These are phyloP conservation scores for Eulacestoma nigropectus DNA, from an alignment of 2,113 vertebrate species.

Conservation along the genomic window DNA sequence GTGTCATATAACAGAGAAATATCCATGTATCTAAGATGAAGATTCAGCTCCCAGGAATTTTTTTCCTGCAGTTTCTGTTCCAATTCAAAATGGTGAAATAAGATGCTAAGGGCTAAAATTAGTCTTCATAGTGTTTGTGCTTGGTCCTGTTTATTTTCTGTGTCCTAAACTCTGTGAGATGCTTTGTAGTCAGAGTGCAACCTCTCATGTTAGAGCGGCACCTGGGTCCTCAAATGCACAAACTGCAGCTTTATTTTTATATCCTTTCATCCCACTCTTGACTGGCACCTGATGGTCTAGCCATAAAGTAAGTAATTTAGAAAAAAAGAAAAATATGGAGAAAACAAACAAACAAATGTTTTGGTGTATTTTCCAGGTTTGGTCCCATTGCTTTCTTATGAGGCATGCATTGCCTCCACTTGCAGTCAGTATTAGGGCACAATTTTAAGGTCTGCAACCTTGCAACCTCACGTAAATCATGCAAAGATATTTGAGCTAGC, in stretches of 20 bases:
- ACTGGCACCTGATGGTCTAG: not conserved
- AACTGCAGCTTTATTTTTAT: not conserved
- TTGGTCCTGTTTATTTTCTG: not conserved
- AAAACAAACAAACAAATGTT: not conserved
- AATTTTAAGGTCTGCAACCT: not conserved
- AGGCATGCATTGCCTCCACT: not conserved
- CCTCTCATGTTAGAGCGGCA: not conserved
- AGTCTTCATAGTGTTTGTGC: not conserved
- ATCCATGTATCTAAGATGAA: not conserved
- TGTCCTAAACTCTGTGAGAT: not conserved
- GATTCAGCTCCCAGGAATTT: not conserved
- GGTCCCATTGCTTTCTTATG: not conserved
- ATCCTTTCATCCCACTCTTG: not conserved
- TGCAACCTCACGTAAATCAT: not conserved
- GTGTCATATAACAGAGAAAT: conserved; percentile 2
- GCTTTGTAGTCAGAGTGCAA: not conserved
- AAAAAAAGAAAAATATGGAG: not conserved
- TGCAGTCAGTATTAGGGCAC: not conserved
- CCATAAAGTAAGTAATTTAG: not conserved
- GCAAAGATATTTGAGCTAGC: not conserved
- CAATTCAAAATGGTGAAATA: not conserved
- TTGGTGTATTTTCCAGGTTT: not conserved
- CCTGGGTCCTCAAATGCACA: not conserved
- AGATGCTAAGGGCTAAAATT: not conserved
- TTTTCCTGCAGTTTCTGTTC: not conserved